phyloP scores from a whole-genome alignment of 2,888 invertebrate species.

The Atrina japonica region DNA sequence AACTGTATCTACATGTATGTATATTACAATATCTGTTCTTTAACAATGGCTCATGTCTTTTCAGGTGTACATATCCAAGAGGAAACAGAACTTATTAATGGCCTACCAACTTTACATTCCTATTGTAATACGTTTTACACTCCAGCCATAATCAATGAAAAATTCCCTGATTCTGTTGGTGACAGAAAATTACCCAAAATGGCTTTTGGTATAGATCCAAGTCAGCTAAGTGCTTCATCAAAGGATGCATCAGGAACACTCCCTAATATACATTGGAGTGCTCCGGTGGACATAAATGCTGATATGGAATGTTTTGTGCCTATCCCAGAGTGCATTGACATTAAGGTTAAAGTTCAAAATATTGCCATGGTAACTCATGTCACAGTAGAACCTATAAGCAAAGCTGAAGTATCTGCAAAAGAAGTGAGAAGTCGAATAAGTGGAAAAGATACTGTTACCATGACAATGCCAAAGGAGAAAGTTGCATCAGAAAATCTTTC shows the following conservation, averaged over 20 bases:
- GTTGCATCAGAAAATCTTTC: neutral
- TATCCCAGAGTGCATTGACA: constrained; percentile 80
- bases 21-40: too few species aligned
- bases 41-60: constrained; percentile 1
- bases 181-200: constrained; percentile 50
- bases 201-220: constrained; percentile 43
- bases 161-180: constrained; percentile 83
- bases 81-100: constrained; percentile 71
- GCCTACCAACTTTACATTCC: constrained; percentile 82
- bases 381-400: constrained; percentile 83
- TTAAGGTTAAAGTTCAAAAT: constrained; percentile 80
- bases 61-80: constrained; percentile 67
- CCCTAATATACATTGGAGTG: constrained; percentile 68
- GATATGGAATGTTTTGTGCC: constrained; percentile 79
- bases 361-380: constrained; percentile 79
- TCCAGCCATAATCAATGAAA: constrained; percentile 85
- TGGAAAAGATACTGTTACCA: constrained; percentile 61
- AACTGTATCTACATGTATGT: too few species aligned
- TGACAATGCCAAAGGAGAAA: constrained; percentile 31
- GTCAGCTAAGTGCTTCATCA: neutral
- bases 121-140: constrained; percentile 86
- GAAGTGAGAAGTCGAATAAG: constrained; percentile 88
- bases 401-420: constrained; percentile 89
- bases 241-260: neutral
- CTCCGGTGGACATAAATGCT: constrained; percentile 69